Percentiles rank a stretch among this genome's conserved stretches.
Conservation (phyloP, 2,797 vertebrate genomes). For the Columba guinea region DNA sequence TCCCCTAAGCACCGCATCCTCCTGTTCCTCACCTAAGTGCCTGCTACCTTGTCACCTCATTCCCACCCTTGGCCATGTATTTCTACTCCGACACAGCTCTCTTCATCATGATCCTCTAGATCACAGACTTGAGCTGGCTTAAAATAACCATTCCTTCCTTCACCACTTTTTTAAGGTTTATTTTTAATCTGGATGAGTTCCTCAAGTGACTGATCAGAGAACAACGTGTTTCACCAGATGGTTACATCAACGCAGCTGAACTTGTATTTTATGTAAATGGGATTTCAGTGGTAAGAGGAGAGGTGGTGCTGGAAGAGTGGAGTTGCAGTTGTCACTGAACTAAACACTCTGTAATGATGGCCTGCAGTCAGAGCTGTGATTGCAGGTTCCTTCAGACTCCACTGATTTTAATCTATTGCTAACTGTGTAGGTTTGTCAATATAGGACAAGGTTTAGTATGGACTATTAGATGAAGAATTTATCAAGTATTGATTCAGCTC, state of each 20-base stretch:
- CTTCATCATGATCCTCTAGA: neutral
- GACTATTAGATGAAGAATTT: conserved; percentile 8
- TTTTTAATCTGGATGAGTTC: neutral
- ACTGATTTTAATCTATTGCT: conserved; percentile 18
- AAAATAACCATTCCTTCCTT: neutral
- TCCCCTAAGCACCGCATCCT: neutral
- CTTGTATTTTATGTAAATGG: neutral
- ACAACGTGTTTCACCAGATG: rapidly evolving
- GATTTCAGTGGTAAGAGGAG: neutral
- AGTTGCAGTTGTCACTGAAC: neutral
- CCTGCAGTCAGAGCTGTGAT: neutral
- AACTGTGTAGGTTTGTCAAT: neutral
- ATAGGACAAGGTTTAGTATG: neutral
- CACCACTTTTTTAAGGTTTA: neutral
- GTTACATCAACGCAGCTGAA: neutral
- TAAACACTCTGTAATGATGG: neutral
- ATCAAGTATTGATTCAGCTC: conserved; percentile 12
- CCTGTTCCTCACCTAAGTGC: neutral
- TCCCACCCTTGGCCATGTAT: neutral
- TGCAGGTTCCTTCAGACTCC: neutral
- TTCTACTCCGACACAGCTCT: neutral
- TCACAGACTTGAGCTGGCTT: neutral
- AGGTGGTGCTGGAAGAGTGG: neutral
- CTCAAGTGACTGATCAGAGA: neutral
- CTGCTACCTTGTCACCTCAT: neutral